Conservation (phyloP, 2,888 invertebrate genomes). For the Troides helena region DNA sequence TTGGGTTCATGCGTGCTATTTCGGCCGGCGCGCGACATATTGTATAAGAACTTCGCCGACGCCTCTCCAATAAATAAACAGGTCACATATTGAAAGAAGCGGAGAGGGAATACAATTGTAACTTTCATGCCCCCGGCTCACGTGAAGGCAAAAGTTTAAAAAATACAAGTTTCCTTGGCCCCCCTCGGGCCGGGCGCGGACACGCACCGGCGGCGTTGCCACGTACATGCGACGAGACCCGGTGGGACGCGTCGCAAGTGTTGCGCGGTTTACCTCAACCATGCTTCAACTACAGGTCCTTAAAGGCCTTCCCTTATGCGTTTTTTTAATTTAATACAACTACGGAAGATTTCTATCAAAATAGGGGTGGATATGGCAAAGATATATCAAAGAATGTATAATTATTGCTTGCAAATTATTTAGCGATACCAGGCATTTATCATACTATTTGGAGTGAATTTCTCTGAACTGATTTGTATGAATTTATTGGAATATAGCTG, state of each 20-base stretch:
- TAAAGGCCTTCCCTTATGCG: neutral
- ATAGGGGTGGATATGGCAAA: too few relatives aligned
- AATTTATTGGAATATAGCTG: too few relatives aligned
- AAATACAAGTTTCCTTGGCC: constrained; percentile 71
- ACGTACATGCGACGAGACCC: constrained; percentile 46
- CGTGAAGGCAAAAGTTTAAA: constrained; percentile 76
- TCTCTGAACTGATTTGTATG: neutral
- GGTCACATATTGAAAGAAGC: constrained; percentile 80
- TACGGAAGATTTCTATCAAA: neutral
- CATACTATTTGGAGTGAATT: too few relatives aligned
- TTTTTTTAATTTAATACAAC: neutral
- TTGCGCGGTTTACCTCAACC: constrained; percentile 33
- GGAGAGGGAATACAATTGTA: constrained; percentile 77
- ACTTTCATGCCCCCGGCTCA: constrained; percentile 72
- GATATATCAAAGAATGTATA: neutral
- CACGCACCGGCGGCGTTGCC: constrained; percentile 52
- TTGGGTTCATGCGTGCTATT: constrained; percentile 59
- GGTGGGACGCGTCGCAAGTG: constrained; percentile 40
- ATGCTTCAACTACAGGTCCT: constrained; percentile 32
- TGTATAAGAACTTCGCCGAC: constrained; percentile 77
- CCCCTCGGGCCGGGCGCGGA: constrained; percentile 37
- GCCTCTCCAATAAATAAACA: constrained; percentile 79
- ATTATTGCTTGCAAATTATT: neutral
- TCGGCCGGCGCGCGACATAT: constrained; percentile 73
- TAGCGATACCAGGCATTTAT: too few relatives aligned